Percentiles rank a stretch among this genome's conserved stretches.
Evolutionary conservation across 2,888 invertebrate species (phyloP).

Genomic region (Ryuthela nishihirai): DNA sequence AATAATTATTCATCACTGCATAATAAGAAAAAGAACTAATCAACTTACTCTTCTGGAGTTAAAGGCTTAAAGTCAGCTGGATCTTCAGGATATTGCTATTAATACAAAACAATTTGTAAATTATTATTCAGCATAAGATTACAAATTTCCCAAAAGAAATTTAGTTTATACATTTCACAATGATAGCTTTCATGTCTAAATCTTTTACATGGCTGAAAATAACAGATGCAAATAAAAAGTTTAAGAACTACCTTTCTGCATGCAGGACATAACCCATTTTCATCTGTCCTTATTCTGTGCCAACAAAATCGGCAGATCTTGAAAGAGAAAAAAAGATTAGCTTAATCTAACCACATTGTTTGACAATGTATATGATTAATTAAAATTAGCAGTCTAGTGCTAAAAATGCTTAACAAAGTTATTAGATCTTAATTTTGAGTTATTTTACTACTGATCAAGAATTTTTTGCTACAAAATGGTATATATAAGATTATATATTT

Average conservation of each 20-base stretch:
- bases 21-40: too few relatives aligned
- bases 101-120: constrained; percentile 4
- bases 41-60: constrained; percentile 84
- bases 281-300: constrained; percentile 98
- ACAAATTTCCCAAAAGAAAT: not conserved
- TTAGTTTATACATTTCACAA: not conserved
- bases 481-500: too few relatives aligned
- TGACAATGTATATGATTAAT: too few relatives aligned
- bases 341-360: too few relatives aligned
- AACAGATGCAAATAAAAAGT: too few relatives aligned
- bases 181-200: not conserved
- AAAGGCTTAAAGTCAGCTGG: constrained; percentile 98
- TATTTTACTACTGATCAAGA: too few relatives aligned
- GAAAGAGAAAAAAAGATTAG: constrained; percentile 41
- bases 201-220: too few relatives aligned
- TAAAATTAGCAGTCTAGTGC: too few relatives aligned
- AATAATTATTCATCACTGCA: too few relatives aligned
- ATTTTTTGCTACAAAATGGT: too few relatives aligned
- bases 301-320: constrained; percentile 99
- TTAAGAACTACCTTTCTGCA: constrained; percentile 77
- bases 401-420: too few relatives aligned
- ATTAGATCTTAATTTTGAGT: too few relatives aligned
- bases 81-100: constrained; percentile 82
- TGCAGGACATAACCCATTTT: constrained; percentile 97
- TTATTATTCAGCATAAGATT: not conserved